These are phyloP conservation scores for Trogon melanurus DNA, from an alignment of 2,113 vertebrate genomes.

Conservation along the genomic window DNA sequence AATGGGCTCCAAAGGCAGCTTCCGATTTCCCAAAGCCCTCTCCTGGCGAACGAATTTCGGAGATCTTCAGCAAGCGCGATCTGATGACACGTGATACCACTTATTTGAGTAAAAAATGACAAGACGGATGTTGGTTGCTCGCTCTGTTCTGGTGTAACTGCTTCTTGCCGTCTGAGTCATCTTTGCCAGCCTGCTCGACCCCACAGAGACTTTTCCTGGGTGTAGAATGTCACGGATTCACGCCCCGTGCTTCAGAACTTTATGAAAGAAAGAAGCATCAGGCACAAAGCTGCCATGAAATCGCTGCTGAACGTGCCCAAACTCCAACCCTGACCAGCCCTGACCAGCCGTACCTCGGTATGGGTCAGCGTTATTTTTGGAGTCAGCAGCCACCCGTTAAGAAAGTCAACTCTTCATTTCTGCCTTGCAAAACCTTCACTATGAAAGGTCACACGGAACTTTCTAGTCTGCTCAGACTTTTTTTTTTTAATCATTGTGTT, in stretches of 20 bases:
- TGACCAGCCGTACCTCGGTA: not conserved
- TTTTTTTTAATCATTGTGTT: not conserved
- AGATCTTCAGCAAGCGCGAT: not conserved
- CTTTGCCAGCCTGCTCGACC: not conserved
- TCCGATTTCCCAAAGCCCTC: not conserved
- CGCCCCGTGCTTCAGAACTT: not conserved
- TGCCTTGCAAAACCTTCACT: not conserved
- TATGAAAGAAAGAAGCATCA: not conserved
- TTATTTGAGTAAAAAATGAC: slow-evolving; percentile 6
- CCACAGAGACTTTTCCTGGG: not conserved
- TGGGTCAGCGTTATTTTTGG: not conserved
- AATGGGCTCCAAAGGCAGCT: not conserved
- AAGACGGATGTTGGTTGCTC: not conserved
- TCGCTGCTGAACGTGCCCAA: too few species aligned
- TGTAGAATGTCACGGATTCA: not conserved
- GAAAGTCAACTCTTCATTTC: not conserved
- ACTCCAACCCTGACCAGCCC: not conserved
- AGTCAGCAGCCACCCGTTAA: not conserved
- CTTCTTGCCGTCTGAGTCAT: slow-evolving; percentile 28
- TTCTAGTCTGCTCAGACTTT: not conserved
- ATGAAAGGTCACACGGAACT: not conserved
- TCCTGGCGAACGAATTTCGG: not conserved
- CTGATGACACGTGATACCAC: slow-evolving; percentile 24
- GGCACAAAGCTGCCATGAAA: not conserved
- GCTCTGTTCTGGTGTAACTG: not conserved